phyloP scores from a whole-genome alignment of 2,113 vertebrate species.

The Campylomormyrus numenius region DNA sequence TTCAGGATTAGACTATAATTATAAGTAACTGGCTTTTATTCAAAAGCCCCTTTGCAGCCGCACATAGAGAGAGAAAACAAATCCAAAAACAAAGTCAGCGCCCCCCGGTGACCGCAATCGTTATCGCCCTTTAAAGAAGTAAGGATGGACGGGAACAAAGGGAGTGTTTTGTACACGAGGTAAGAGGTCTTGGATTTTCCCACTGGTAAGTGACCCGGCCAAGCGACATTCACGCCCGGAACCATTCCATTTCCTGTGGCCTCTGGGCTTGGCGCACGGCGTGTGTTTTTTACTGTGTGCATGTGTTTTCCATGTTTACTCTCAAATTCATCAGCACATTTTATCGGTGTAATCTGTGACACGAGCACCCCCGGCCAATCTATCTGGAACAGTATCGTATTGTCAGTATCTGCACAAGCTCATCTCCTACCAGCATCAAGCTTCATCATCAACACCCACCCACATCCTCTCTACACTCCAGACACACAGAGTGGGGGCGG shows the following conservation, averaged over 20 bases:
- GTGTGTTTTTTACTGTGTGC: background rate
- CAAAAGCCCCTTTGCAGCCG: background rate
- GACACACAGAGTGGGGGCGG: background rate
- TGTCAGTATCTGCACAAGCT: background rate
- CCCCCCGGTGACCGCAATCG: background rate
- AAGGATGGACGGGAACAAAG: slow-evolving; percentile 35
- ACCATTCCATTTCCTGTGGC: background rate
- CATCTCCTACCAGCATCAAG: background rate
- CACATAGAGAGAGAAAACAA: background rate
- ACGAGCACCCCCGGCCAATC: background rate
- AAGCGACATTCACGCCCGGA: slow-evolving; percentile 9
- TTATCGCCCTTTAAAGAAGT: background rate
- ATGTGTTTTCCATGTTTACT: background rate
- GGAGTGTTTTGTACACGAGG: slow-evolving; percentile 45
- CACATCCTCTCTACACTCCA: background rate
- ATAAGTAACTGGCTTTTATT: background rate
- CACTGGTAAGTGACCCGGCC: slow-evolving; percentile 20
- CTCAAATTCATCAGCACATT: background rate
- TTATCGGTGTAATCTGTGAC: background rate
- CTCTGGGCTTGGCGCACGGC: background rate
- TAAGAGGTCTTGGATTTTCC: slow-evolving; percentile 36
- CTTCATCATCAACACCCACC: background rate
- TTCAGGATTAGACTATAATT: background rate
- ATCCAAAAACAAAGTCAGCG: background rate
- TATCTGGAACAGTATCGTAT: background rate